Conservation (phyloP, 2,797 vertebrate species). For the Sorex maritimensis region DNA sequence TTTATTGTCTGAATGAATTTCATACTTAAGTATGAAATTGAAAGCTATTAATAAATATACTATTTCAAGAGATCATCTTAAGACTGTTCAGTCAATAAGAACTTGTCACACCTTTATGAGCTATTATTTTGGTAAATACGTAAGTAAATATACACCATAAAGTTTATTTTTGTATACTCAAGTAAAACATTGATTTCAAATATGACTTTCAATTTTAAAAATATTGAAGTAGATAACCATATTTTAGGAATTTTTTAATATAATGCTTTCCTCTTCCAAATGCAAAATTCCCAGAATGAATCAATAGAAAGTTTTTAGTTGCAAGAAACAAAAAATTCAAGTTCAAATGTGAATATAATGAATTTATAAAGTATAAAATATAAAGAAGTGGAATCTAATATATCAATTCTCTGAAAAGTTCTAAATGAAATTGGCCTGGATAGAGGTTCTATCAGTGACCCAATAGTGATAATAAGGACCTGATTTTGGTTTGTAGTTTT, state of each 20-base stretch:
- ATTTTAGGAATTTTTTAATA: conserved; percentile 50
- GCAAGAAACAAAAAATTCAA: conserved; percentile 1
- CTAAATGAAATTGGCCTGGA: background rate
- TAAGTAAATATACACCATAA: background rate
- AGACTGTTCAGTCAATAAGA: too few species aligned
- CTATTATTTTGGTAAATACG: background rate
- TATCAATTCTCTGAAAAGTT: conserved; percentile 8
- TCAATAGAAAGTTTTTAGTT: background rate
- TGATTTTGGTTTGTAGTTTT: background rate
- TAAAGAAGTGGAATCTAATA: background rate
- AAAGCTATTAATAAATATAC: background rate
- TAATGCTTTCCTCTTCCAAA: background rate
- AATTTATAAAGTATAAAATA: too few species aligned
- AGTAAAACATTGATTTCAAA: background rate
- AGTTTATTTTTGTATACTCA: background rate
- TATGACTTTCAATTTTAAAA: conserved; percentile 8
- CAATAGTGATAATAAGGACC: background rate
- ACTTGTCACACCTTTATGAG: too few species aligned
- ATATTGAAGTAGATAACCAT: background rate
- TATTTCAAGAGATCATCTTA: background rate
- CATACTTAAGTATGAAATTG: background rate
- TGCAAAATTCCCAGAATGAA: background rate
- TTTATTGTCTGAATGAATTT: background rate
- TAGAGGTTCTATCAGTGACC: background rate
- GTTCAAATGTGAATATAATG: too few species aligned